Evolutionary conservation across 1,140 invertebrate species (phyloP).

Genomic region (Lordiphosa collinella): DNA sequence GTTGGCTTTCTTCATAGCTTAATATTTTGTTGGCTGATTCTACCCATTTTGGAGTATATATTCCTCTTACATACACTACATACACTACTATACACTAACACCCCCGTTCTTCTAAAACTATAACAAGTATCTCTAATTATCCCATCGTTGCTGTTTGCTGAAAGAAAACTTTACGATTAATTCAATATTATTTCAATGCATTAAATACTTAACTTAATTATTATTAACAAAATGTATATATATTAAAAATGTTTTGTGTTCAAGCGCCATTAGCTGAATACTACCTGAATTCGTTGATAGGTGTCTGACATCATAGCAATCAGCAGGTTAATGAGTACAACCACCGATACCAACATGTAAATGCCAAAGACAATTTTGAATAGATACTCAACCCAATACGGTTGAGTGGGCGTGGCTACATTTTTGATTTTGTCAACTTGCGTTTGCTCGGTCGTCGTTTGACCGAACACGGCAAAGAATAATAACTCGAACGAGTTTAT

Average conservation of each 20-base stretch:
- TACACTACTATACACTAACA: too few species aligned
- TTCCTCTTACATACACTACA: too few species aligned
- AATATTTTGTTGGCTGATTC: too few species aligned
- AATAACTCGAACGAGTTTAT: constrained; percentile 96
- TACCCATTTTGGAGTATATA: too few species aligned
- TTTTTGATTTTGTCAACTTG: constrained; percentile 81
- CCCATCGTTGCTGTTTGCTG: constrained; percentile 28
- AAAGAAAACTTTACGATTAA: constrained; percentile 52
- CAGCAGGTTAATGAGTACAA: constrained; percentile 98
- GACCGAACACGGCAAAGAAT: constrained; percentile 99
- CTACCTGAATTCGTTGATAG: constrained; percentile 97
- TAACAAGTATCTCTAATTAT: neutral
- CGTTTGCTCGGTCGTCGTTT: constrained; percentile 92
- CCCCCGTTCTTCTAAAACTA: too few species aligned
- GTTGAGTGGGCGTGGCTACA: constrained; percentile 82
- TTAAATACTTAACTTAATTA: constrained; percentile 53
- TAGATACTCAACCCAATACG: constrained; percentile 87
- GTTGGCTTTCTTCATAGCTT: too few species aligned
- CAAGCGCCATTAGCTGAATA: constrained; percentile 70
- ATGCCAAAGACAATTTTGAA: constrained; percentile 92
- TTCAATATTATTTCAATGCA: constrained; percentile 11
- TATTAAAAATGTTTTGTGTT: constrained; percentile 6
- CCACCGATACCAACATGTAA: constrained; percentile 99
- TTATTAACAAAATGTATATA: constrained; percentile 7
- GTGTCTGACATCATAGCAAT: constrained; percentile 99